Conservation (phyloP, 2,113 vertebrate species). For the Psilopsiagon aymara region DNA sequence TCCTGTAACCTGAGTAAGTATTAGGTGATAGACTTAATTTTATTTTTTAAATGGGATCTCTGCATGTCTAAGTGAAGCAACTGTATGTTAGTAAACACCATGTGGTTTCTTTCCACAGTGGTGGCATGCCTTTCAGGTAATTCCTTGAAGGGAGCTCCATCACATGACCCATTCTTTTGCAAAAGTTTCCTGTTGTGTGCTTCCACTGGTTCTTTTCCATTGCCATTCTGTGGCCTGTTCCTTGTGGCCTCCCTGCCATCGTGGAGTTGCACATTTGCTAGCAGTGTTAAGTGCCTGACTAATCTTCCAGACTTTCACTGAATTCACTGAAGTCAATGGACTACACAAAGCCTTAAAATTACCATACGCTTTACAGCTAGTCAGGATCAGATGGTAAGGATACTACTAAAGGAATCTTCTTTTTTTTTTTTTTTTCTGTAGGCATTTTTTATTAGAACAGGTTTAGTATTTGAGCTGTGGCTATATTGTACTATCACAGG, state of each 20-base stretch:
- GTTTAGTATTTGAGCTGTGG: not conserved
- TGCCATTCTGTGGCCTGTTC: not conserved
- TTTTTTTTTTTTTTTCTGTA: not conserved
- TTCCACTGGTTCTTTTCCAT: not conserved
- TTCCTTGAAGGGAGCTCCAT: not conserved
- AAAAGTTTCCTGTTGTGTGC: not conserved
- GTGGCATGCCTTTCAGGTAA: slow-evolving; percentile 9
- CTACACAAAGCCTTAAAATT: slow-evolving; percentile 14
- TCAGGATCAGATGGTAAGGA: not conserved
- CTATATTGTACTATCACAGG: not conserved
- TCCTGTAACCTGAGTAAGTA: not conserved
- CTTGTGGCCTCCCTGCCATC: not conserved
- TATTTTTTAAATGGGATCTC: not conserved
- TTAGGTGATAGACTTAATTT: not conserved
- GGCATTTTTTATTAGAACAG: not conserved
- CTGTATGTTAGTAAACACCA: not conserved
- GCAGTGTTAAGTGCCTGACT: not conserved
- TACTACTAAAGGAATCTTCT: not conserved
- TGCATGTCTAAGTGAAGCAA: not conserved
- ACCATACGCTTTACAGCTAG: not conserved
- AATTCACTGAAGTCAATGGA: not conserved
- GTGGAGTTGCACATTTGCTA: not conserved
- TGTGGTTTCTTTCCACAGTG: not conserved
- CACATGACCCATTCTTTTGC: slow-evolving; percentile 1
- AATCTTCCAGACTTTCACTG: slow-evolving; percentile 24